Conservation (phyloP, 2,797 vertebrate species). For the Acanthiza pusilla region DNA sequence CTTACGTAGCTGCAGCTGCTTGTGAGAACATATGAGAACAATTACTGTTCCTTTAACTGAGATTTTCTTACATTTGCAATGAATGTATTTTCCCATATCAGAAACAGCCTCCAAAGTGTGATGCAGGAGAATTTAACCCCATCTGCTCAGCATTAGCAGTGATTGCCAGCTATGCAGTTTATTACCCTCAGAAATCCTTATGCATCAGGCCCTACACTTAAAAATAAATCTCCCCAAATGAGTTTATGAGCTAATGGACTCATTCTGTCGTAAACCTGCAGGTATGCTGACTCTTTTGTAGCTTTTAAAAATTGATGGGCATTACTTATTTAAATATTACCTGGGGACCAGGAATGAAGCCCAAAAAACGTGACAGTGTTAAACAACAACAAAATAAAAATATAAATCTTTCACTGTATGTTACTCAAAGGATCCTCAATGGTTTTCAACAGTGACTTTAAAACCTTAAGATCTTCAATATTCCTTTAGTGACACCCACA, state of each 20-base stretch:
- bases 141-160: slow-evolving; percentile 24
- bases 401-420: not conserved
- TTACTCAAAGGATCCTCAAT: not conserved
- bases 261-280: not conserved
- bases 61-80: not conserved
- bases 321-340: not conserved
- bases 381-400: not conserved
- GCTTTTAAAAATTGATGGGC: not conserved
- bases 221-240: not conserved
- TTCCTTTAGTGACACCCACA: not conserved
- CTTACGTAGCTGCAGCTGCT: not conserved
- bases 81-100: not conserved
- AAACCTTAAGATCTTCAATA: not conserved
- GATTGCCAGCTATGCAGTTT: not conserved
- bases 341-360: not conserved
- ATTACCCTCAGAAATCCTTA: slow-evolving; percentile 1
- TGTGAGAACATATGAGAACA: not conserved
- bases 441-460: not conserved
- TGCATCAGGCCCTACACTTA: not conserved
- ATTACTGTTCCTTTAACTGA: slow-evolving; percentile 11
- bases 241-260: slow-evolving; percentile 13
- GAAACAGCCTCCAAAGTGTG: not conserved
- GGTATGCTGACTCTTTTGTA: not conserved
- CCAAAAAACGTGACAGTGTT: not conserved
- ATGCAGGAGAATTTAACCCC: slow-evolving; percentile 17